A percentile compares a stretch with the other conserved stretches of the same genome.
Evolutionary conservation across 2,888 invertebrate genomes (phyloP).

Genomic region (Aradus depressus): DNA sequence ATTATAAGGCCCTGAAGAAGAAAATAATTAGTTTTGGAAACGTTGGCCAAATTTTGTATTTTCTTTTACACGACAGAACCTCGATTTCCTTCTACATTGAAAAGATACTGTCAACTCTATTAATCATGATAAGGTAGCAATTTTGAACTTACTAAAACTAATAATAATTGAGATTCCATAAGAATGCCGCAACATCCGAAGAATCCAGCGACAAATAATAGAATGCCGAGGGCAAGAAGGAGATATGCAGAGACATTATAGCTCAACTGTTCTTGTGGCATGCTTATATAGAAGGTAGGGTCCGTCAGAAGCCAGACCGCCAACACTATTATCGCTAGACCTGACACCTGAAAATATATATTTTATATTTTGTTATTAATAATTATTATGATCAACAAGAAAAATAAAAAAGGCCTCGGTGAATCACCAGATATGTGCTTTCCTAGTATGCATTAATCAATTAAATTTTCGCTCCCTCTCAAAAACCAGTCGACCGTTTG

Average conservation of each 20-base stretch:
- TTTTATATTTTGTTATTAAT: no score
- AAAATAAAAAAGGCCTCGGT: no score
- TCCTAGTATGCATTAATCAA: no score
- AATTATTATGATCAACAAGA: no score
- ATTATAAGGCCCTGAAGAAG: no score
- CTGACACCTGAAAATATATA: slow-evolving; percentile 52
- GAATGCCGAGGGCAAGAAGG: slow-evolving; percentile 56
- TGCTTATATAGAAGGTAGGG: slow-evolving; percentile 57
- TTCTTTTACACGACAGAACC: no score
- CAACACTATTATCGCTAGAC: slow-evolving; percentile 54
- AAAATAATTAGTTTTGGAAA: no score
- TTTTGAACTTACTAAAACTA: slow-evolving; percentile 57
- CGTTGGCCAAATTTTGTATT: no score
- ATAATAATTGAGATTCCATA: slow-evolving; percentile 63
- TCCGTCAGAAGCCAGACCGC: slow-evolving; percentile 70
- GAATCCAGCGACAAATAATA: slow-evolving; percentile 64
- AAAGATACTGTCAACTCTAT: not conserved
- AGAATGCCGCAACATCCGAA: slow-evolving; percentile 75
- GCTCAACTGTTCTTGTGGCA: slow-evolving; percentile 50
- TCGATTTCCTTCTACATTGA: not conserved
- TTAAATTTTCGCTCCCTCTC: no score
- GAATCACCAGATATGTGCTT: no score
- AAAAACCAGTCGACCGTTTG: no score
- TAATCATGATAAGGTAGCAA: not conserved
- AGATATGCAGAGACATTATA: slow-evolving; percentile 60